Percentiles rank a stretch among this genome's conserved stretches.
These are phyloP conservation scores for Ectropis grisescens DNA, from an alignment of 1,140 invertebrate genomes.

Conservation along the genomic window DNA sequence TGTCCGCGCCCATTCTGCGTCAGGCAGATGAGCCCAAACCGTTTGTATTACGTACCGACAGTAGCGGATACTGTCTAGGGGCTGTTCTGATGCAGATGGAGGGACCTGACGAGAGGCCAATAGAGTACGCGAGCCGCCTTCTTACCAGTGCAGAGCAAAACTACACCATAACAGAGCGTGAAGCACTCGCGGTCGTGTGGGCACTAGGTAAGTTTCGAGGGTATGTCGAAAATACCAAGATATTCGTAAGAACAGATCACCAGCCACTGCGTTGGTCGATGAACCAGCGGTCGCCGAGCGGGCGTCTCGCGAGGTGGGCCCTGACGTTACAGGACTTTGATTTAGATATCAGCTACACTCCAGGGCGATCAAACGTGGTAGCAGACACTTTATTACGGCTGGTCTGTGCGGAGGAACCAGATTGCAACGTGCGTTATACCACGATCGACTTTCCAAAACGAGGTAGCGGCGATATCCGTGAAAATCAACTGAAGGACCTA, in stretches of 20 bases:
- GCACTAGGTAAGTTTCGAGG: slow-evolving; percentile 37
- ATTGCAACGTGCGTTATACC: slow-evolving; percentile 7
- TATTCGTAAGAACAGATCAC: slow-evolving; percentile 59
- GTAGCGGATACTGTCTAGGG: slow-evolving; percentile 21
- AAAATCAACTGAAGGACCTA: slow-evolving; percentile 16
- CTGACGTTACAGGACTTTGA: slow-evolving; percentile 43
- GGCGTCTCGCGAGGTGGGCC: slow-evolving; percentile 45
- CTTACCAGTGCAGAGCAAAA: slow-evolving; percentile 45
- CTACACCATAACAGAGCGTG: slow-evolving; percentile 11
- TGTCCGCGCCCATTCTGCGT: background rate
- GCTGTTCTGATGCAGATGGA: slow-evolving; percentile 25
- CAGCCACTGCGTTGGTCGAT: slow-evolving; percentile 55
- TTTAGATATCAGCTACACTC: slow-evolving; percentile 13
- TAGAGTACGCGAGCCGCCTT: slow-evolving; percentile 49
- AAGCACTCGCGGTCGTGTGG: slow-evolving; percentile 7
- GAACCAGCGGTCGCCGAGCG: slow-evolving; percentile 33
- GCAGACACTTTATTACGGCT: slow-evolving; percentile 14
- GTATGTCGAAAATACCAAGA: slow-evolving; percentile 33
- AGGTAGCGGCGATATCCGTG: slow-evolving; percentile 7
- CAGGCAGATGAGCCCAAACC: slow-evolving; percentile 7
- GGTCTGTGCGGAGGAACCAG: background rate
- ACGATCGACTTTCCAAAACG: slow-evolving; percentile 10
- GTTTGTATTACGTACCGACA: slow-evolving; percentile 20
- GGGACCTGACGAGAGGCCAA: slow-evolving; percentile 15
- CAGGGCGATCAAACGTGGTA: slow-evolving; percentile 16